Conservation (phyloP, 2,113 vertebrate genomes). For the Chloebia gouldiae region DNA sequence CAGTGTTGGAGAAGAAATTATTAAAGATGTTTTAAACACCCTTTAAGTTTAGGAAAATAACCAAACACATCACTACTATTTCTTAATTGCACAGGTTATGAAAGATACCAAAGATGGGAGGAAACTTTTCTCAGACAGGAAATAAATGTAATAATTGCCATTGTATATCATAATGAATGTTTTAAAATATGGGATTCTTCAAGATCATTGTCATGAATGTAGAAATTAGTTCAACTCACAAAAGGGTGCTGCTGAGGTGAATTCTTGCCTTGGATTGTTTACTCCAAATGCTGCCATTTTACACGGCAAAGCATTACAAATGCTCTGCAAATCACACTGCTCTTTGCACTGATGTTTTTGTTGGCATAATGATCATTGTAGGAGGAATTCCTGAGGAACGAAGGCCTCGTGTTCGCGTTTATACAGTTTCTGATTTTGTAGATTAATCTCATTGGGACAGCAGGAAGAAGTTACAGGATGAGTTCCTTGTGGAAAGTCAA, state of each 20-base stretch:
- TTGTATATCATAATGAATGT: neutral
- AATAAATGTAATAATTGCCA: neutral
- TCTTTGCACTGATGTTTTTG: neutral
- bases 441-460: neutral
- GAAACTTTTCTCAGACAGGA: neutral
- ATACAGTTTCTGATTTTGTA: neutral
- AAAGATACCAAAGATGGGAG: neutral
- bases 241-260: neutral
- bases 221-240: neutral
- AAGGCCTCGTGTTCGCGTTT: neutral
- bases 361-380: neutral
- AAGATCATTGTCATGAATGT: neutral
- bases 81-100: neutral
- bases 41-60: neutral
- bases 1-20: neutral
- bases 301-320: neutral
- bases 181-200: neutral
- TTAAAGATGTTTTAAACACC: neutral
- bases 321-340: neutral
- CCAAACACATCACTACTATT: fast-evolving
- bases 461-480: neutral
- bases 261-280: neutral
- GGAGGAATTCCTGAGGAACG: neutral
- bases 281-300: neutral
- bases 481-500: neutral